Percentiles rank a stretch among this genome's conserved stretches.
These are phyloP conservation scores for Burhinus bistriatus DNA, from an alignment of 2,113 vertebrate species.

Conservation along the genomic window DNA sequence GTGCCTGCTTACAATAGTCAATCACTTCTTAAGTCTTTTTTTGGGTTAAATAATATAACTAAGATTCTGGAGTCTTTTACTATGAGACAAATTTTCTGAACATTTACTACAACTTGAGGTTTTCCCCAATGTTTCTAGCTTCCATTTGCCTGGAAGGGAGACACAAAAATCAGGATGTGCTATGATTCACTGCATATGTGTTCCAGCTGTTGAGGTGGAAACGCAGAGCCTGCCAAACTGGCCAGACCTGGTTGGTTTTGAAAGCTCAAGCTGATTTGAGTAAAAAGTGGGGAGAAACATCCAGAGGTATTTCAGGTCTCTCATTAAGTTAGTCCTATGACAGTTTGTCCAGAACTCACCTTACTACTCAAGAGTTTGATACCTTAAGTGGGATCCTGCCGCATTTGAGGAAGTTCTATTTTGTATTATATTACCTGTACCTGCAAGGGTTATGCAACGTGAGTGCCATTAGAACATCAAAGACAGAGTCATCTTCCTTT, in stretches of 20 bases:
- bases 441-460: background rate
- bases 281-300: background rate
- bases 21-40: background rate
- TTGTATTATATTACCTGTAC: background rate
- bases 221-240: background rate
- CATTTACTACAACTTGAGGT: fast-evolving
- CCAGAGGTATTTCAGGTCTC: background rate
- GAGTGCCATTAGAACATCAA: constrained; percentile 56
- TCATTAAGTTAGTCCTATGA: background rate
- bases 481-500: constrained; percentile 55
- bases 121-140: background rate
- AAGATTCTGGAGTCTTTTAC: background rate
- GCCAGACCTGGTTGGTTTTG: background rate
- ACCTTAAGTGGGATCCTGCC: background rate
- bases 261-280: background rate
- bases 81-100: background rate
- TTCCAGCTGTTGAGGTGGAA: background rate
- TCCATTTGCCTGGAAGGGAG: background rate
- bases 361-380: background rate
- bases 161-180: background rate
- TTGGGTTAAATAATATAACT: background rate
- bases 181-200: background rate
- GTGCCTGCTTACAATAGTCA: background rate
- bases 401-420: background rate
- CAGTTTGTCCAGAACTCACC: background rate